A percentile compares a stretch with the other conserved stretches of the same genome.
Conservation (phyloP, 1,140 invertebrate species). For the Drosophila setifemur region DNA sequence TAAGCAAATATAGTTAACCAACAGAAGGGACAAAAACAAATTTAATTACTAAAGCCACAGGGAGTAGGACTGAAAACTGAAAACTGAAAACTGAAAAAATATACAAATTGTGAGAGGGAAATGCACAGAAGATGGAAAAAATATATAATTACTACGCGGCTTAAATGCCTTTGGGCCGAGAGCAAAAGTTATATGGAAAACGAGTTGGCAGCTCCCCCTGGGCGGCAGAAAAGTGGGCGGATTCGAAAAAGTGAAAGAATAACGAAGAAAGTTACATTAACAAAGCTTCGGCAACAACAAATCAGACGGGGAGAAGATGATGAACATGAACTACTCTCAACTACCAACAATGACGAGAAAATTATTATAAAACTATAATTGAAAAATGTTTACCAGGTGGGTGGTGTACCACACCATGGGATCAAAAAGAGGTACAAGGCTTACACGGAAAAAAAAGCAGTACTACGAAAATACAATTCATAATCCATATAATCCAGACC, state of each 20-base stretch:
- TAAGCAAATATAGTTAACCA: background rate
- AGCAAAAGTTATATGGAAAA: constrained; percentile 65
- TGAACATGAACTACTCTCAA: constrained; percentile 44
- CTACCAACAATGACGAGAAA: constrained; percentile 73
- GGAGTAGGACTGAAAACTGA: constrained; percentile 23
- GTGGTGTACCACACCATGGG: constrained; percentile 27
- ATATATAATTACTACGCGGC: constrained; percentile 69
- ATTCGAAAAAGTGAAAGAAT: constrained; percentile 64
- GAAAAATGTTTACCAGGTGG: constrained; percentile 57
- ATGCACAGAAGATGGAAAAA: constrained; percentile 34
- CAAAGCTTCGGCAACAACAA: constrained; percentile 45
- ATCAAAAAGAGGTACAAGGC: constrained; percentile 18
- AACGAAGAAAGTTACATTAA: constrained; percentile 70
- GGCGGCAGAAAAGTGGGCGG: constrained; percentile 38
- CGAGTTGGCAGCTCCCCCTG: constrained; percentile 48
- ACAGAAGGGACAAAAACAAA: constrained; percentile 41
- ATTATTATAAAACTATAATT: constrained; percentile 75
- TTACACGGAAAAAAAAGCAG: constrained; percentile 7
- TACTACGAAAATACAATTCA: background rate
- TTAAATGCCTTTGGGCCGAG: constrained; percentile 64
- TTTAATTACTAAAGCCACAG: constrained; percentile 61
- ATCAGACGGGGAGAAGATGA: constrained; percentile 21
- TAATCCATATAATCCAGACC: too few species aligned
- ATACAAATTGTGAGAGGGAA: constrained; percentile 32
- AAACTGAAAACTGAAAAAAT: constrained; percentile 20